Conservation (phyloP, 2,113 vertebrate species). For the Patagioenas fasciata region DNA sequence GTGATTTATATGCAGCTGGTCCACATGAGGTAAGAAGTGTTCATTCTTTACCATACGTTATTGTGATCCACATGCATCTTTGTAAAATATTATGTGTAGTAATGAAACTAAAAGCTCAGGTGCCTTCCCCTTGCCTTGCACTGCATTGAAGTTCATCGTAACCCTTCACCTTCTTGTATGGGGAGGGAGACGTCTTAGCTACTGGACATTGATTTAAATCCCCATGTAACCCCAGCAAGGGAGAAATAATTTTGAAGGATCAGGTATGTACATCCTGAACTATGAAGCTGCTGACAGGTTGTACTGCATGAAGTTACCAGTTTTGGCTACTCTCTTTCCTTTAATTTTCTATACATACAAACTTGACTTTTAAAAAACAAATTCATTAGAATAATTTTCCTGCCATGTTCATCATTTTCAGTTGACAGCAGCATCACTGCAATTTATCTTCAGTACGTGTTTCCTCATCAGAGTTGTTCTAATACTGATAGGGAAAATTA, state of each 20-base stretch:
- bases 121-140: neutral
- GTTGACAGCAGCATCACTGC: neutral
- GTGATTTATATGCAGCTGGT: neutral
- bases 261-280: neutral
- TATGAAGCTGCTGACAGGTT: neutral
- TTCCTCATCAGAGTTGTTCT: constrained; percentile 12
- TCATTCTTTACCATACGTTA: neutral
- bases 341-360: neutral
- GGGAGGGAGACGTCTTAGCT: neutral
- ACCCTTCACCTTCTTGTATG: rapidly evolving
- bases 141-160: neutral
- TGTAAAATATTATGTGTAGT: neutral
- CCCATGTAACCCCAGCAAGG: neutral
- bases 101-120: neutral
- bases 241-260: neutral
- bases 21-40: neutral
- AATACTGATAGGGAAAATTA: constrained; percentile 31
- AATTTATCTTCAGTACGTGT: neutral
- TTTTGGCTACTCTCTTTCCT: neutral
- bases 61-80: neutral
- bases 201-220: neutral
- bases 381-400: neutral
- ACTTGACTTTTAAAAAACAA: neutral
- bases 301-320: neutral
- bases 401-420: neutral